phyloP scores from a whole-genome alignment of 1,140 invertebrate genomes.

The Drosophila subobscura region DNA sequence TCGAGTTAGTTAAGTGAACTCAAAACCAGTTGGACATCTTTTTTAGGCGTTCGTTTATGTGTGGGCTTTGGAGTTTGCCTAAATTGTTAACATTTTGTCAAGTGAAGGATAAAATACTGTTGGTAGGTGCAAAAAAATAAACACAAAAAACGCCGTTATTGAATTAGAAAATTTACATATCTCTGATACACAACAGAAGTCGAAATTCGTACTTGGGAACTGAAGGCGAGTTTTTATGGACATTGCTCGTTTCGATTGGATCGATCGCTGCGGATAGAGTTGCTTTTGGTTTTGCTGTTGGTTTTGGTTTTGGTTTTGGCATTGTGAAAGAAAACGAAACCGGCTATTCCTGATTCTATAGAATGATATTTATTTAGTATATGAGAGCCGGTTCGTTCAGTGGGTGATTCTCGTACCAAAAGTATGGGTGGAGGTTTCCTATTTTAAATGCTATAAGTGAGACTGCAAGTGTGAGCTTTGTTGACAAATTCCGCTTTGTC shows the following conservation, averaged over 20 bases:
- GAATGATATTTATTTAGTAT: constrained; percentile 40
- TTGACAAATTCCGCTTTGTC: too few species aligned
- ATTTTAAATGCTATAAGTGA: too few species aligned
- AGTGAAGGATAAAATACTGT: constrained; percentile 49
- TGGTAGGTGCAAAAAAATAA: constrained; percentile 37
- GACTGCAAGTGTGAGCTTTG: too few species aligned
- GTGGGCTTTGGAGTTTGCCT: constrained; percentile 25
- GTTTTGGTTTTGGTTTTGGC: constrained; percentile 36
- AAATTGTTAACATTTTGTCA: constrained; percentile 69
- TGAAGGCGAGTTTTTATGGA: constrained; percentile 49
- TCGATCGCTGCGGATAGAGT: constrained; percentile 13
- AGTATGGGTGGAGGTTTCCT: too few species aligned
- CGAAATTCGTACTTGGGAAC: constrained; percentile 39
- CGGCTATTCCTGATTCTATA: constrained; percentile 64
- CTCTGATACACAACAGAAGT: constrained; percentile 27
- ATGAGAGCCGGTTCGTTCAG: constrained; percentile 44
- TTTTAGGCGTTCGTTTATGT: constrained; percentile 5
- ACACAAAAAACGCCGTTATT: constrained; percentile 31
- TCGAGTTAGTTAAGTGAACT: constrained; percentile 28
- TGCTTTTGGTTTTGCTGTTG: neutral
- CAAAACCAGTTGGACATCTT: constrained; percentile 74
- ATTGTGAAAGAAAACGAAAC: constrained; percentile 60
- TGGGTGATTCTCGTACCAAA: constrained; percentile 13
- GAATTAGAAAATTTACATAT: constrained; percentile 55
- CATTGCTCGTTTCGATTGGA: neutral